phyloP scores from a whole-genome alignment of 2,797 vertebrate species.

The Orientallactaga sibirica region DNA sequence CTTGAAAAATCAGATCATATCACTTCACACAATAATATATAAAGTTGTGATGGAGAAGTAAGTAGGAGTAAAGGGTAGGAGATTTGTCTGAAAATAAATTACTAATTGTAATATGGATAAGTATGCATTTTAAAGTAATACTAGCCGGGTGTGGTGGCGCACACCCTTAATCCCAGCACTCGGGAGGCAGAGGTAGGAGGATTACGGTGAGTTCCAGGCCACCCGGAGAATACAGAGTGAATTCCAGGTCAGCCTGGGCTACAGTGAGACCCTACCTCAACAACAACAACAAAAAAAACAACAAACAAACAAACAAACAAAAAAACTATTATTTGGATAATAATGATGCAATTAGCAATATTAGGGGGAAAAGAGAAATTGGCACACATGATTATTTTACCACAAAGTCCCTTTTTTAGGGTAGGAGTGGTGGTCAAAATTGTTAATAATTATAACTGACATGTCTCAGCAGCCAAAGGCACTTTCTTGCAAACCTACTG shows the following conservation, averaged over 20 bases:
- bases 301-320: no score
- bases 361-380: not conserved
- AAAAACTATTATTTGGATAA: not conserved
- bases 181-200: no score
- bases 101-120: not conserved
- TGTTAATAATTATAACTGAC: not conserved
- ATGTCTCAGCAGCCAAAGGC: no score
- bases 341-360: not conserved
- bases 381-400: not conserved
- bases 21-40: conserved; percentile 32
- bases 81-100: conserved; percentile 46
- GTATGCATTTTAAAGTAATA: not conserved
- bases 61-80: not conserved
- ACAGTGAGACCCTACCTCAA: no score
- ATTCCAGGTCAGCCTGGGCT: no score
- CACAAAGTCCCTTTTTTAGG: not conserved
- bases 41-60: conserved; percentile 16
- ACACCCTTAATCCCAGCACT: no score
- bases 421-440: not conserved
- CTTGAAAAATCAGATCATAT: conserved; percentile 48
- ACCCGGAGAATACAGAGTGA: no score
- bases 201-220: no score
- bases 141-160: no score
- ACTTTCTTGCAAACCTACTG: no score
- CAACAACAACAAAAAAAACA: no score